These are phyloP conservation scores for Bujurquina vittata DNA, from an alignment of 2,113 vertebrate species.

Conservation along the genomic window DNA sequence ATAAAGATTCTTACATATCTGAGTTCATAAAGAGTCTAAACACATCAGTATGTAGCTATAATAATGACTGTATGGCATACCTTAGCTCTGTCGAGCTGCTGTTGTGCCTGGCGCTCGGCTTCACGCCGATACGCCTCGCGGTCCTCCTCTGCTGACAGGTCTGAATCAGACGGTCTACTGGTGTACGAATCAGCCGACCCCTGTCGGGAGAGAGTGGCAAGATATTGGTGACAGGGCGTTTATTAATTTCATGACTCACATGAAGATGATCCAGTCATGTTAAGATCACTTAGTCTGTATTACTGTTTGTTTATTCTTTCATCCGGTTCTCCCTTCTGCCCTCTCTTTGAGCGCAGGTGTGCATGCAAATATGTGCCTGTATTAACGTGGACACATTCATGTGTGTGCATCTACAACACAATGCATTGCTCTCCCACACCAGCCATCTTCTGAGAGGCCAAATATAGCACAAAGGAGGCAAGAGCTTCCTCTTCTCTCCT, in stretches of 20 bases:
- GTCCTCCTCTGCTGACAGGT: conserved; percentile 97
- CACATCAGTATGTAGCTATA: not conserved
- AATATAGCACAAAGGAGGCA: conserved; percentile 78
- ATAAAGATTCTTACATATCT: not conserved
- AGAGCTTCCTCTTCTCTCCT: conserved; percentile 73
- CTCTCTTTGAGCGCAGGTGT: conserved; percentile 53
- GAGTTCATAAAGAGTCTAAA: not conserved
- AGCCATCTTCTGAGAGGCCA: conserved; percentile 74
- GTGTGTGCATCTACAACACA: conserved; percentile 52
- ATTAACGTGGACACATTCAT: conserved; percentile 44
- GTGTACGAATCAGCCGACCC: conserved; percentile 97
- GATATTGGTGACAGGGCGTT: not conserved
- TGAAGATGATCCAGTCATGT: not conserved
- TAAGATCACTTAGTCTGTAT: not conserved
- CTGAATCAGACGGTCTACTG: conserved; percentile 97
- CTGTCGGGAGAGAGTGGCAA: conserved; percentile 68
- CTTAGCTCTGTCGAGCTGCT: conserved; percentile 96
- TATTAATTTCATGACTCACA: not conserved
- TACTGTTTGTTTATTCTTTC: conserved; percentile 13
- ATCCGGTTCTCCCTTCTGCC: conserved; percentile 8
- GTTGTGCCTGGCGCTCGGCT: conserved; percentile 95
- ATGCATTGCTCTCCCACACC: conserved; percentile 69
- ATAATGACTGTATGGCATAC: conserved; percentile 63
- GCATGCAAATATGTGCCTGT: conserved; percentile 43
- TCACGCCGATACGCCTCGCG: conserved; percentile 94